Percentiles rank a stretch among this genome's conserved stretches.
These are phyloP conservation scores for Balanococcus diminutus DNA, from an alignment of 2,888 invertebrate genomes.

Conservation along the genomic window DNA sequence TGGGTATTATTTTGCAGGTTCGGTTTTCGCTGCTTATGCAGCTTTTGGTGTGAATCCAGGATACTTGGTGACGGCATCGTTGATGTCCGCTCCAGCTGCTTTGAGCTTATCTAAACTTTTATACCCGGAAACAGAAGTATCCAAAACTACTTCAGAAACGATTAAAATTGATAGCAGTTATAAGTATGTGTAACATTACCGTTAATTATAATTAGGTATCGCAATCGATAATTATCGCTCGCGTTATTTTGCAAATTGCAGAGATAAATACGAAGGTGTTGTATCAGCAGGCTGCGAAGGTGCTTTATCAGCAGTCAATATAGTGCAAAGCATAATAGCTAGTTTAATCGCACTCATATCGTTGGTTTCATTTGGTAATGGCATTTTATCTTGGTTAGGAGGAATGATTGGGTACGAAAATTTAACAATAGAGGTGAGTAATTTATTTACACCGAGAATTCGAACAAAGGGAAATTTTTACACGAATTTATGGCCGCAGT, in stretches of 20 bases:
- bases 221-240: neutral
- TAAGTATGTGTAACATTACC: neutral
- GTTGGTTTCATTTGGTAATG: conserved; percentile 83
- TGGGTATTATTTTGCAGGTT: conserved; percentile 64
- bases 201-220: neutral
- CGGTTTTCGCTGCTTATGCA: conserved; percentile 91
- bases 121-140: conserved; percentile 87
- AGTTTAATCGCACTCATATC: conserved; percentile 92
- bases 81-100: conserved; percentile 96
- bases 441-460: neutral
- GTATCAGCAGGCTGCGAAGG: conserved; percentile 92
- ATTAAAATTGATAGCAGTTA: conserved; percentile 62
- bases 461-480: neutral
- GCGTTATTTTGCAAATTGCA: conserved; percentile 64
- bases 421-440: conserved; percentile 64
- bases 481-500: no score
- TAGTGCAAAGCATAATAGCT: conserved; percentile 86
- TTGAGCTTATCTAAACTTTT: conserved; percentile 87
- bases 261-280: conserved; percentile 73
- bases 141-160: conserved; percentile 76
- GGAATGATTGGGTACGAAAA: conserved; percentile 72
- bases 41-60: conserved; percentile 85
- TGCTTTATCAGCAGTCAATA: conserved; percentile 77
- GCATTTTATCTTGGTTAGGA: conserved; percentile 80
- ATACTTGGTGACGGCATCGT: conserved; percentile 88